Conservation (phyloP, 2,888 invertebrate species). For the Lissocephala sabroskyi region DNA sequence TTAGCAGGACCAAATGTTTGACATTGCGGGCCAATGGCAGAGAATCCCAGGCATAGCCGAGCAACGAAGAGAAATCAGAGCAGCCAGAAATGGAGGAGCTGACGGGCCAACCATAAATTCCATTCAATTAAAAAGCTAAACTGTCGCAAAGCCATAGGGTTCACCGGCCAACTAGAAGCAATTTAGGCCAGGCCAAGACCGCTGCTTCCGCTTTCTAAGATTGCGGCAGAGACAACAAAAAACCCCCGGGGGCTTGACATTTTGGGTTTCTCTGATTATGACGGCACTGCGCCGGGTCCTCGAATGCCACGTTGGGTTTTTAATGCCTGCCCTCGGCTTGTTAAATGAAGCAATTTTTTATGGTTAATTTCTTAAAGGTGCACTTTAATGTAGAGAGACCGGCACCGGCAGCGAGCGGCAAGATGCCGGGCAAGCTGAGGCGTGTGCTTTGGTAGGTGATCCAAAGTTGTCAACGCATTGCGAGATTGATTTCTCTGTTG, state of each 20-base stretch:
- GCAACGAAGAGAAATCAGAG: conserved; percentile 5
- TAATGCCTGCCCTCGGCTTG: conserved; percentile 22
- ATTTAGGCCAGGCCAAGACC: neutral
- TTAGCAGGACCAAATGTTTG: conserved; percentile 68
- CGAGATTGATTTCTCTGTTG: conserved; percentile 58
- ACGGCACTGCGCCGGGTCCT: conserved; percentile 15
- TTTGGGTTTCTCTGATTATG: conserved; percentile 27
- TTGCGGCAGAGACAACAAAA: neutral
- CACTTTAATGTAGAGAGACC: conserved; percentile 34
- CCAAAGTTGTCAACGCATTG: conserved; percentile 51
- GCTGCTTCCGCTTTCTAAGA: conserved; percentile 35
- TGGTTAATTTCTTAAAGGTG: conserved; percentile 61
- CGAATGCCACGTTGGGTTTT: no score
- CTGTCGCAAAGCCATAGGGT: conserved; percentile 4
- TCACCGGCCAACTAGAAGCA: neutral
- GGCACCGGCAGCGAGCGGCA: conserved; percentile 2
- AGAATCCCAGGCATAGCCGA: conserved; percentile 8
- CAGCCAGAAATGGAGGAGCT: neutral
- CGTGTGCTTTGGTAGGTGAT: conserved; percentile 10
- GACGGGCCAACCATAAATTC: conserved; percentile 17
- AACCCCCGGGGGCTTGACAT: conserved; percentile 8
- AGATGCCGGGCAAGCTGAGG: conserved; percentile 7
- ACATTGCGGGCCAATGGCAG: conserved; percentile 43
- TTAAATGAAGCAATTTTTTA: conserved; percentile 68
- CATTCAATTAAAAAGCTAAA: conserved; percentile 31